Evolutionary conservation across 2,888 invertebrate genomes (phyloP).

Genomic region (Rhingia rostrata): DNA sequence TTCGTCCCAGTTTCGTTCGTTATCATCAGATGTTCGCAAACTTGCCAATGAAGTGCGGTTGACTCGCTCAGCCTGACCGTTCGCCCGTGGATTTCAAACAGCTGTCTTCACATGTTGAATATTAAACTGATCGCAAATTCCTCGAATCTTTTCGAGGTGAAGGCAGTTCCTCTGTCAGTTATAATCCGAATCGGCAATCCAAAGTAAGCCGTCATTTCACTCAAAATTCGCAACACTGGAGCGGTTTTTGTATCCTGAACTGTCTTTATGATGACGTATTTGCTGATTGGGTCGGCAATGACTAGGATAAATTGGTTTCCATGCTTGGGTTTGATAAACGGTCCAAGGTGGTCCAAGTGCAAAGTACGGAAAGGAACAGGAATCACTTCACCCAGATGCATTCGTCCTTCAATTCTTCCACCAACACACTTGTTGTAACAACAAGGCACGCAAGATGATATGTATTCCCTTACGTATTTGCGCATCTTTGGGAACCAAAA

Average conservation of each 20-base stretch:
- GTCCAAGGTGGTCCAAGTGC: slow-evolving; percentile 19
- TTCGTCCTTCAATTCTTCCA: slow-evolving; percentile 22
- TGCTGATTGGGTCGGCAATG: slow-evolving; percentile 15
- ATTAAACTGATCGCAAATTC: too few relatives aligned
- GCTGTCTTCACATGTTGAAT: too few relatives aligned
- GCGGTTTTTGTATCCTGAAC: slow-evolving; percentile 1
- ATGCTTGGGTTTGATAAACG: slow-evolving; percentile 1
- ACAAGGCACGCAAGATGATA: slow-evolving; percentile 9
- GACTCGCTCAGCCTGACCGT: background rate
- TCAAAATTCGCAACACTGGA: slow-evolving; percentile 7
- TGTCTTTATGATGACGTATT: slow-evolving; percentile 10
- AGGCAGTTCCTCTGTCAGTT: too few relatives aligned
- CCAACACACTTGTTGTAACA: slow-evolving; percentile 10
- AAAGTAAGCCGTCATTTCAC: slow-evolving; percentile 1
- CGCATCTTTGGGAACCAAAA: slow-evolving; percentile 61
- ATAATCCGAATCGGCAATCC: background rate
- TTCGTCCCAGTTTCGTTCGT: background rate
- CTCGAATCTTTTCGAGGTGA: too few relatives aligned
- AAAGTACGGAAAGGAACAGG: slow-evolving; percentile 9
- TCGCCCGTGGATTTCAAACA: too few relatives aligned
- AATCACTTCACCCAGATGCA: slow-evolving; percentile 16
- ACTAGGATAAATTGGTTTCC: slow-evolving; percentile 10
- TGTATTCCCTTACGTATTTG: slow-evolving; percentile 57
- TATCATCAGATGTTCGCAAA: slow-evolving; percentile 4
- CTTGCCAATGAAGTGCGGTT: slow-evolving; percentile 8